These are phyloP conservation scores for Atrina japonica DNA, from an alignment of 2,888 invertebrate species.

Conservation along the genomic window DNA sequence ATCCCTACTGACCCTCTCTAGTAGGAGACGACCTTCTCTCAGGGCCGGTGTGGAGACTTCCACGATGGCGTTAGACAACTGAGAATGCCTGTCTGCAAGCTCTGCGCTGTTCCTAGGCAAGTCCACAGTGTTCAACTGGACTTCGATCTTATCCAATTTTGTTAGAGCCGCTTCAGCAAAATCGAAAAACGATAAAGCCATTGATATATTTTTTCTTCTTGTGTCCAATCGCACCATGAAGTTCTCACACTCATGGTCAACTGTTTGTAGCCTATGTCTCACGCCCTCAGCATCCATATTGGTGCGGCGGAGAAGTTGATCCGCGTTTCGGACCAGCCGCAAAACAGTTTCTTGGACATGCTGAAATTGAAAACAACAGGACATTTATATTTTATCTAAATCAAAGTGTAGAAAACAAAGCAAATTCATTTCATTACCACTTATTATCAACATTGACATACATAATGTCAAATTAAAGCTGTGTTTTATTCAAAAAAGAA, in stretches of 20 bases:
- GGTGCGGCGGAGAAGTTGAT: constrained; percentile 87
- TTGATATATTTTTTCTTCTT: constrained; percentile 86
- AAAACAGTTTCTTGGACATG: constrained; percentile 88
- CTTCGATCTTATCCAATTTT: constrained; percentile 88
- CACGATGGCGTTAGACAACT: constrained; percentile 85
- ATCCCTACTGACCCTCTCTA: constrained; percentile 85
- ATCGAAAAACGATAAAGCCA: constrained; percentile 88
- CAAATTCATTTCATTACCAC: neutral
- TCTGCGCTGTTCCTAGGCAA: constrained; percentile 86
- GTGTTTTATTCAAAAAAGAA: too few species aligned
- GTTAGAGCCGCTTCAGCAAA: constrained; percentile 86
- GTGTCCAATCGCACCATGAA: constrained; percentile 88
- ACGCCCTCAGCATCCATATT: constrained; percentile 83
- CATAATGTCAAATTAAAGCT: too few species aligned
- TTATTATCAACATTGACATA: neutral
- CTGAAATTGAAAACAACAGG: constrained; percentile 75
- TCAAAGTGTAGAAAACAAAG: neutral
- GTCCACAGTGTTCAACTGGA: constrained; percentile 86
- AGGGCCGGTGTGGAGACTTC: constrained; percentile 86
- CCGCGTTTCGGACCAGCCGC: constrained; percentile 89
- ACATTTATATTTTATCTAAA: neutral
- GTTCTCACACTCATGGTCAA: constrained; percentile 82
- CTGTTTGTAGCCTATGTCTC: constrained; percentile 74
- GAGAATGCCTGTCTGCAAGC: constrained; percentile 86
- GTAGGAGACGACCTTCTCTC: constrained; percentile 87